Conservation (phyloP, 2,113 vertebrate species). For the Phalacrocorax aristotelis region DNA sequence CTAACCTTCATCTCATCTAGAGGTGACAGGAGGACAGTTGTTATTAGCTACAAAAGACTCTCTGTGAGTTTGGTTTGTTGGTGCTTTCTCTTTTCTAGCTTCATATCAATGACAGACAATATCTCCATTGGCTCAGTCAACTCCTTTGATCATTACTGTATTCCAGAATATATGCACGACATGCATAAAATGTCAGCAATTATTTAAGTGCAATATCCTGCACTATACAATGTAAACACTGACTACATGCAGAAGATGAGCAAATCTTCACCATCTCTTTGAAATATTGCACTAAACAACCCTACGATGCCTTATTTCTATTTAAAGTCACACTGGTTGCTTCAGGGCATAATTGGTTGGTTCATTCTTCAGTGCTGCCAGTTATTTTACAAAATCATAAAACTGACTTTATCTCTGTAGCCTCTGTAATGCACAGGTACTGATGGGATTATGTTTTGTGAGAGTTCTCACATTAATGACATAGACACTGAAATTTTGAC, state of each 20-base stretch:
- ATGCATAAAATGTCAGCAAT: neutral
- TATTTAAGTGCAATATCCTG: neutral
- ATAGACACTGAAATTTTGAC: neutral
- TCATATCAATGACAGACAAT: neutral
- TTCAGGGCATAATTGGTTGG: slow-evolving; percentile 46
- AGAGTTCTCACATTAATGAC: neutral
- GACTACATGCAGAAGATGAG: neutral
- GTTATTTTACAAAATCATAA: slow-evolving; percentile 46
- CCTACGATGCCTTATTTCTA: slow-evolving; percentile 9
- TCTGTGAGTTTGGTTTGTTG: neutral
- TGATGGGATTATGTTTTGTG: slow-evolving; percentile 18
- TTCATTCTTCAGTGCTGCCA: slow-evolving; percentile 20
- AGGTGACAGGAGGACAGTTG: neutral
- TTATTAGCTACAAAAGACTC: neutral
- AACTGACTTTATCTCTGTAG: slow-evolving; percentile 4
- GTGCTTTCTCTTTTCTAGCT: neutral
- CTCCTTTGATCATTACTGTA: neutral
- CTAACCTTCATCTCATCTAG: neutral
- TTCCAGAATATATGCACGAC: neutral
- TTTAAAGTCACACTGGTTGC: slow-evolving; percentile 49
- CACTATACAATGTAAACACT: neutral
- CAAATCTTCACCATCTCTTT: neutral
- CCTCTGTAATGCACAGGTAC: neutral
- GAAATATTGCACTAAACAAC: slow-evolving; percentile 34
- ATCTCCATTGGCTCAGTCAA: neutral